Conservation (phyloP, 2,113 vertebrate species). For the Nicator chloris region DNA sequence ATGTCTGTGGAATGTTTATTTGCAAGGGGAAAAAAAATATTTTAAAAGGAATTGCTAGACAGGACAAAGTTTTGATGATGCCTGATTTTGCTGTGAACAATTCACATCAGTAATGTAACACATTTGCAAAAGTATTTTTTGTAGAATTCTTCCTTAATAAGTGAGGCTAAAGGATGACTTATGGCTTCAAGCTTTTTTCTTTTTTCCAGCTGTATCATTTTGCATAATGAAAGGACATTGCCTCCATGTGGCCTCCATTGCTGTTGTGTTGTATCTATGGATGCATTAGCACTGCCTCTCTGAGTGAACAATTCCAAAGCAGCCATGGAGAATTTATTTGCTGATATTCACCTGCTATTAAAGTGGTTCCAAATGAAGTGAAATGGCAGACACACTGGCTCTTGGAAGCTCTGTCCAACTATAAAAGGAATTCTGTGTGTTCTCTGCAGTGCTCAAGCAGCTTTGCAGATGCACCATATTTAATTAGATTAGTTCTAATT, state of each 20-base stretch:
- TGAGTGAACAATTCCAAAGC: neutral
- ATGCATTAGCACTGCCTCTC: neutral
- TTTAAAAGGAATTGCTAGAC: neutral
- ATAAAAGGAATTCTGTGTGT: neutral
- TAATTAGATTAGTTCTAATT: conserved; percentile 60
- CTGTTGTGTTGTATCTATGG: neutral
- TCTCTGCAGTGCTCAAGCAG: neutral
- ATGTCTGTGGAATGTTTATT: neutral
- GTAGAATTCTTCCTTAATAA: neutral
- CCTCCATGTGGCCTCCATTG: neutral
- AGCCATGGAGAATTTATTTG: conserved; percentile 6
- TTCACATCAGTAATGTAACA: neutral
- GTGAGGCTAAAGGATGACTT: neutral
- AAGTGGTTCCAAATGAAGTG: conserved; percentile 9
- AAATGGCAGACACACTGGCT: neutral
- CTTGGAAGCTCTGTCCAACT: conserved; percentile 6
- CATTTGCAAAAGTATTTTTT: neutral
- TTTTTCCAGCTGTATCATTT: neutral
- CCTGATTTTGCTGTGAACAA: neutral
- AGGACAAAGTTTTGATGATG: neutral
- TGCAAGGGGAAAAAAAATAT: neutral
- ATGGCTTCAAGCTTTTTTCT: neutral
- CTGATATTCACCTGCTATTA: conserved; percentile 39
- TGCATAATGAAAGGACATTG: neutral
- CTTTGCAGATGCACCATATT: conserved; percentile 22